Conservation (phyloP, 2,888 invertebrate species). For the Mylabris sibirica region DNA sequence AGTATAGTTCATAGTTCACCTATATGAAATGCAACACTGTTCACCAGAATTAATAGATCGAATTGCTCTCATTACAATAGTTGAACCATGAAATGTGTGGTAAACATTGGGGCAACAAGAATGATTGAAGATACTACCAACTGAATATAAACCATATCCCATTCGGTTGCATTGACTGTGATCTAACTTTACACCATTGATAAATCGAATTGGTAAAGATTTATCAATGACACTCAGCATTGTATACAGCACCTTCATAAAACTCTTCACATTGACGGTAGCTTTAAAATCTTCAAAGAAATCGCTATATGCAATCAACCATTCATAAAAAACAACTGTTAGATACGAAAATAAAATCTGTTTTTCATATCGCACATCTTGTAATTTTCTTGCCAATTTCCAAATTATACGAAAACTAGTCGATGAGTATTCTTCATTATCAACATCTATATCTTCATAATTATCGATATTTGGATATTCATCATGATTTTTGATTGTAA, state of each 20-base stretch:
- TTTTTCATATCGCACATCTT: slow-evolving; percentile 69
- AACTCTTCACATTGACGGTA: slow-evolving; percentile 29
- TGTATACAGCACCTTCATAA: slow-evolving; percentile 16
- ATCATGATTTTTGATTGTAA: slow-evolving; percentile 63
- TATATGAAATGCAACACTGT: slow-evolving; percentile 36
- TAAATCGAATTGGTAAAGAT: slow-evolving; percentile 6
- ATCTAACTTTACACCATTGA: slow-evolving; percentile 14
- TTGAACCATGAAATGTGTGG: slow-evolving; percentile 25
- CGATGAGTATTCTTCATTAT: slow-evolving; percentile 61
- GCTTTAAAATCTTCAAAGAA: slow-evolving; percentile 24
- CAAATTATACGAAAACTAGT: slow-evolving; percentile 67
- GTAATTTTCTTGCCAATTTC: slow-evolving; percentile 72
- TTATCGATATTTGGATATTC: slow-evolving; percentile 52
- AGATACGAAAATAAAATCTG: slow-evolving; percentile 73
- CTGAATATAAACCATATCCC: slow-evolving; percentile 23
- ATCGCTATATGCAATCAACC: slow-evolving; percentile 43
- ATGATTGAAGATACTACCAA: slow-evolving; percentile 35
- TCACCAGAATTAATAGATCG: slow-evolving; percentile 34
- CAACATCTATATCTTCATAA: slow-evolving; percentile 19
- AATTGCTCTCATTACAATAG: slow-evolving; percentile 29
- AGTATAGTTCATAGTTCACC: slow-evolving; percentile 32
- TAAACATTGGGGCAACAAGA: slow-evolving; percentile 35
- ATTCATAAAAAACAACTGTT: slow-evolving; percentile 68
- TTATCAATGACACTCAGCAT: slow-evolving; percentile 12
- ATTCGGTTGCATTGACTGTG: neutral